Evolutionary conservation across 2,888 invertebrate genomes (phyloP).

Genomic region (Tholera decimalis): DNA sequence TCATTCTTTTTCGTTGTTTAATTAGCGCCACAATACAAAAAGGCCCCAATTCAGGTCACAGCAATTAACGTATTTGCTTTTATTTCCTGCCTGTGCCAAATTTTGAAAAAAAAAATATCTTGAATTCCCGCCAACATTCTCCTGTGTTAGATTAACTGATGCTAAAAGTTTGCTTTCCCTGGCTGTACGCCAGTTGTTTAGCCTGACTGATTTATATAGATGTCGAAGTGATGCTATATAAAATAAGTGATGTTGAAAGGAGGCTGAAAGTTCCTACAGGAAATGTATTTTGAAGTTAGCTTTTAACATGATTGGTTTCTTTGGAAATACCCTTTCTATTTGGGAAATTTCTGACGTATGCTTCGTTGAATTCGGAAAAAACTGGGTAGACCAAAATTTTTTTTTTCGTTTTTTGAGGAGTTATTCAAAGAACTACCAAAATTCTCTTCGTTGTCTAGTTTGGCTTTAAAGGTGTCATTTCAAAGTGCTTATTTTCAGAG

Average conservation of each 20-base stretch:
- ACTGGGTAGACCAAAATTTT: too few species aligned
- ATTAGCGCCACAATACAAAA: conserved; percentile 75
- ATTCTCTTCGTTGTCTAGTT: not conserved
- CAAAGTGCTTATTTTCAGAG: not conserved
- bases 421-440: not conserved
- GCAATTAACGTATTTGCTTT: conserved; percentile 85
- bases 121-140: conserved; percentile 81
- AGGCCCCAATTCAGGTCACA: conserved; percentile 80
- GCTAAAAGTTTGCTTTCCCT: conserved; percentile 81
- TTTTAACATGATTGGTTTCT: conserved; percentile 23
- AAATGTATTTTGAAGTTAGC: conserved; percentile 21
- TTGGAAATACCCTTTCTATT: not conserved
- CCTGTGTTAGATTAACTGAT: conserved; percentile 86
- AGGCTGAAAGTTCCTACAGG: not conserved
- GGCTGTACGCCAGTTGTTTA: conserved; percentile 73
- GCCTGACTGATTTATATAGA: conserved; percentile 77
- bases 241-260: conserved; percentile 15
- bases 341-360: not conserved
- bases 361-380: not conserved
- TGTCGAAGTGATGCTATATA: conserved; percentile 48
- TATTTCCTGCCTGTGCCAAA: conserved; percentile 86
- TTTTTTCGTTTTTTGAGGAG: not conserved
- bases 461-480: not conserved
- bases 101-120: conserved; percentile 77
- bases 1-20: conserved; percentile 68